Percentiles rank a stretch among this genome's conserved stretches.
These are phyloP conservation scores for Perizoma flavofasciatum DNA, from an alignment of 2,888 invertebrate genomes.

Conservation along the genomic window DNA sequence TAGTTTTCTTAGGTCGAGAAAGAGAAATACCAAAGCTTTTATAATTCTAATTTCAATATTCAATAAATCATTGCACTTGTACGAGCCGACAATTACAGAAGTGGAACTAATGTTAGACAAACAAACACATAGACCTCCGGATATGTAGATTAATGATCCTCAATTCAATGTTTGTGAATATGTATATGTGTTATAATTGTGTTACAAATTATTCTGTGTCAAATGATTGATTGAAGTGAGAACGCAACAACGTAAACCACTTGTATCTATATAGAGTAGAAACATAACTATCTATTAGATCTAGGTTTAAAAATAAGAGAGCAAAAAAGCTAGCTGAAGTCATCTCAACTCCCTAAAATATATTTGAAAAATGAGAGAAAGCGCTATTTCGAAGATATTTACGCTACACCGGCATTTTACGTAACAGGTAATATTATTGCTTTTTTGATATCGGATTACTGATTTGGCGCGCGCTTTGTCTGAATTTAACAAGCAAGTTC, in stretches of 20 bases:
- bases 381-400: too few relatives aligned
- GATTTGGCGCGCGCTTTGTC: too few relatives aligned
- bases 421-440: too few relatives aligned
- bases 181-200: constrained; percentile 64
- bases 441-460: too few relatives aligned
- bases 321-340: too few relatives aligned
- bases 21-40: too few relatives aligned
- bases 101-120: constrained; percentile 56
- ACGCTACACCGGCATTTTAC: too few relatives aligned
- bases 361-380: too few relatives aligned
- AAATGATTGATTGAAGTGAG: constrained; percentile 57
- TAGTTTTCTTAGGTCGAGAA: too few relatives aligned
- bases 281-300: neutral
- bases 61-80: constrained; percentile 49
- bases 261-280: constrained; percentile 16
- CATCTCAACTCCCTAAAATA: too few relatives aligned
- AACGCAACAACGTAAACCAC: constrained; percentile 46
- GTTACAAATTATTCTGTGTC: constrained; percentile 71
- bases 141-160: constrained; percentile 75
- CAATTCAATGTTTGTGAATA: constrained; percentile 49
- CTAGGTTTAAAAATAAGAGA: too few relatives aligned
- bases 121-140: constrained; percentile 65
- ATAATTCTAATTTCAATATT: constrained; percentile 16
- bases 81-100: constrained; percentile 44
- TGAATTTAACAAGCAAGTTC: too few relatives aligned